These are phyloP conservation scores for Pandemis heparana DNA, from an alignment of 2,888 invertebrate species.

Conservation along the genomic window DNA sequence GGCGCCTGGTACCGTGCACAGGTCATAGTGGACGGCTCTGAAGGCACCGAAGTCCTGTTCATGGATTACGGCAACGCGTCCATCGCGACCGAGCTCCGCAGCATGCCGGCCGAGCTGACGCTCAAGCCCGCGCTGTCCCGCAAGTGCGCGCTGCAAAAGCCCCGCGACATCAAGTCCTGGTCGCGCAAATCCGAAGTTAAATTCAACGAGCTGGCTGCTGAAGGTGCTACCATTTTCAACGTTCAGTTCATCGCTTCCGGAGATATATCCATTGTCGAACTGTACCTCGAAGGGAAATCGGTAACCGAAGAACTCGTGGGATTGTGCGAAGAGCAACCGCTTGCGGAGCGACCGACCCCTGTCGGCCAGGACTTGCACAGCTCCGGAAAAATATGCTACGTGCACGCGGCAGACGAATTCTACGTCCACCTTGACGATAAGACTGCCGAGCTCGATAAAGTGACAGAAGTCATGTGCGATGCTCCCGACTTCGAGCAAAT, in stretches of 20 bases:
- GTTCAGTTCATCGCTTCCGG: constrained; percentile 88
- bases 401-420: constrained; percentile 89
- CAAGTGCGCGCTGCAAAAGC: constrained; percentile 87
- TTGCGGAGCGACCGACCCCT: constrained; percentile 72
- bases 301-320: constrained; percentile 86
- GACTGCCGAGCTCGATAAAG: constrained; percentile 84
- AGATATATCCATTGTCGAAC: constrained; percentile 87
- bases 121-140: constrained; percentile 86
- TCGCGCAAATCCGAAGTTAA: constrained; percentile 87
- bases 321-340: constrained; percentile 76
- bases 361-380: constrained; percentile 74
- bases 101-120: constrained; percentile 86
- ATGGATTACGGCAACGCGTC: constrained; percentile 90
- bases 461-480: constrained; percentile 85
- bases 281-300: constrained; percentile 87
- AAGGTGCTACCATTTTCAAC: constrained; percentile 89
- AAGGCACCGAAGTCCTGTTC: constrained; percentile 87
- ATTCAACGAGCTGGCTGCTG: constrained; percentile 89
- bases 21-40: constrained; percentile 84
- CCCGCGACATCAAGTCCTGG: constrained; percentile 87
- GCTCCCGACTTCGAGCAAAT: constrained; percentile 81
- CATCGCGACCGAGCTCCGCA: constrained; percentile 84
- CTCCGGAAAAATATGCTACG: constrained; percentile 88
- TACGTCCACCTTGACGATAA: constrained; percentile 89
- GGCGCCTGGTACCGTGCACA: constrained; percentile 89